Base-by-base conservation (phyloP, 2,888 invertebrate genomes). In the Stenchaetothrips biformis region DNA sequence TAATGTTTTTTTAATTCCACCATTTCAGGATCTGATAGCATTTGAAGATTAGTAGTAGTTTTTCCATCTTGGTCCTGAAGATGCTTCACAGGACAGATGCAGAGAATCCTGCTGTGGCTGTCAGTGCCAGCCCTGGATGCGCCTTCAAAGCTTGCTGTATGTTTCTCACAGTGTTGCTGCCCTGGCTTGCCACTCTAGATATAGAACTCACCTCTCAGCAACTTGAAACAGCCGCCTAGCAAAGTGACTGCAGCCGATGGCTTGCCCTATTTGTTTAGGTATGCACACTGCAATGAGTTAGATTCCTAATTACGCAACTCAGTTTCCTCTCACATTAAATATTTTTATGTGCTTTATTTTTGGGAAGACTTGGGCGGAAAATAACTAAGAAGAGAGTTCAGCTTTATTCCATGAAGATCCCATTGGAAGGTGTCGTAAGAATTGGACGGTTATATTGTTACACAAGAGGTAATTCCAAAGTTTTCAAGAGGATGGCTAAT, bases 111-210 rank as follows among this genome's bases (percentile, higher is more conserved):
- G 82, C 81, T 81, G 81, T 87, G n/a, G 85, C 86, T n/a, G 18
- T 84, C 83, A 49, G 82, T 88, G 47, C 87, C 88, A 16, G 85
- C 86, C 3, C 83, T 88, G 48, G 86, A 87, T 48, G 86, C 87
- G n/a, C 84, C 87, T 2, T 87, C 89, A 74, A 89, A 89, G 83
- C 85, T 92, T 82, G 91, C 95, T 13, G 90, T 96, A n/a, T 80
- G 90, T 95, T 37, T 93, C 95, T n/a, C 96, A 97, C 86, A 94
- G 95, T 85, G 90, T 97, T 83, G 92, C 94, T 7, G 96, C 97
- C 0, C 93, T 95, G 85, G 92, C 95, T 82, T 93, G 94, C n/a
- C n/a, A 92, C 94, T 80, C 87, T 97, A 82, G 95, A 95, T 82
- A 89, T 82, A 89, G 94, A 77, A 89, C 90, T 83, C 93, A 95